Evolutionary conservation across 2,113 vertebrate species (phyloP), one percentile per base, ranked within the genome.

Genomic region (Vulpes vulpes): DNA sequence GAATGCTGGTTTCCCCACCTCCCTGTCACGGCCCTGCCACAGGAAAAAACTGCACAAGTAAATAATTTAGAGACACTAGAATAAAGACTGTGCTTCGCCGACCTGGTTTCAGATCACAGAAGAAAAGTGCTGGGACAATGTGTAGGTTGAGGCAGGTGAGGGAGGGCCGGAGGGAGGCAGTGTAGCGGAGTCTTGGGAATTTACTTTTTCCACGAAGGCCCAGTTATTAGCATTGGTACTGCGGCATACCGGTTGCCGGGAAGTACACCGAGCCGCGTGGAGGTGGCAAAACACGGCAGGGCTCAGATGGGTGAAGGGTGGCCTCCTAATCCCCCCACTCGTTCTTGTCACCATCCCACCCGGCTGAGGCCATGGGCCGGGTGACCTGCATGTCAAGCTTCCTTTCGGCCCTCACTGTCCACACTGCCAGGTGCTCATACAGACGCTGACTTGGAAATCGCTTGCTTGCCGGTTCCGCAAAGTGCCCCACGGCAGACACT

Each of bases 401-500:
- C 38, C 38, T 67, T 15, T 67, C 0, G 32, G 30, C 14, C 6
- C 16, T 67, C 30, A 3, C 30, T 67, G 30, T 32, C 16, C 57
- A 59, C 57, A 20, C 57, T 20, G 17, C 6, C 17, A 8, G 1
- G 19, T 59, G 30, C 64, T 67, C 64, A 14, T 8, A 15, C 2
- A 30, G 5, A 15, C 14, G 0, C 30, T 6, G 64, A 32, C 27
- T 67, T 30, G 64, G 64, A 67, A 30, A 14, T 15, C 16, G 64
- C 64, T 65, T 16, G 30, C 15, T 32, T 67, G 65, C 30, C 7
- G 0, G 8, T 17, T 15, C 15, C 1, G 65, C 65, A 17, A 32
- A 32, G 16, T 3, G 16, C 15, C 16, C 2, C 3, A 30, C 12
- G 1, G 65, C 15, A 30, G 16, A 17, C 32, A 0, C 30, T 12